Conservation (phyloP, 2,888 invertebrate species). For the Strigamia crassipes region DNA sequence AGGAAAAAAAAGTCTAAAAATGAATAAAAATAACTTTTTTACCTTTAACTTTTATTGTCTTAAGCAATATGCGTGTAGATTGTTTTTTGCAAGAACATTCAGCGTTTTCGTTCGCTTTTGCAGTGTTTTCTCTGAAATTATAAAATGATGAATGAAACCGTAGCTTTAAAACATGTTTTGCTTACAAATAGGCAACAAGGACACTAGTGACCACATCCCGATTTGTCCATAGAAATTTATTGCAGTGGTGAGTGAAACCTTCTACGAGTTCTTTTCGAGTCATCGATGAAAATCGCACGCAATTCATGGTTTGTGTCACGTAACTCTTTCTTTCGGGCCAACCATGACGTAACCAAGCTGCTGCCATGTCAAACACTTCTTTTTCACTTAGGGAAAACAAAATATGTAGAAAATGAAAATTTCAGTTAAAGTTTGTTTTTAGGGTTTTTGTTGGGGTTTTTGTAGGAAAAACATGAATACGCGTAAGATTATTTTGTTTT, state of each 20-base stretch:
- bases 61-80: too few species aligned
- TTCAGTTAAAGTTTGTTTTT: too few species aligned
- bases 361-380: slow-evolving; percentile 29
- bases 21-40: not conserved
- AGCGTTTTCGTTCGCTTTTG: not conserved
- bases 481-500: too few species aligned
- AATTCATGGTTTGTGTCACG: slow-evolving; percentile 12
- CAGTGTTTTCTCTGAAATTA: not conserved
- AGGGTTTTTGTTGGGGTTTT: too few species aligned
- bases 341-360: slow-evolving; percentile 28
- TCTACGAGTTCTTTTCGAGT: not conserved
- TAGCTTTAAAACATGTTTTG: not conserved
- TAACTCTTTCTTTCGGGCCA: slow-evolving; percentile 26
- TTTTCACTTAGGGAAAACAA: not conserved
- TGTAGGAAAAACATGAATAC: too few species aligned
- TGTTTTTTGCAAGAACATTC: too few species aligned
- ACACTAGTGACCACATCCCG: not conserved
- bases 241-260: not conserved
- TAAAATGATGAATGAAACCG: not conserved
- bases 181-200: slow-evolving; percentile 36
- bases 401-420: not conserved
- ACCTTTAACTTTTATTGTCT: not conserved
- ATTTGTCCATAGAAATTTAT: slow-evolving; percentile 15
- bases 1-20: not conserved
- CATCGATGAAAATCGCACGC: not conserved